A percentile compares a stretch with the other conserved stretches of the same genome.
phyloP scores from a whole-genome alignment of 2,888 invertebrate genomes.

The Galerucella calmariensis region DNA sequence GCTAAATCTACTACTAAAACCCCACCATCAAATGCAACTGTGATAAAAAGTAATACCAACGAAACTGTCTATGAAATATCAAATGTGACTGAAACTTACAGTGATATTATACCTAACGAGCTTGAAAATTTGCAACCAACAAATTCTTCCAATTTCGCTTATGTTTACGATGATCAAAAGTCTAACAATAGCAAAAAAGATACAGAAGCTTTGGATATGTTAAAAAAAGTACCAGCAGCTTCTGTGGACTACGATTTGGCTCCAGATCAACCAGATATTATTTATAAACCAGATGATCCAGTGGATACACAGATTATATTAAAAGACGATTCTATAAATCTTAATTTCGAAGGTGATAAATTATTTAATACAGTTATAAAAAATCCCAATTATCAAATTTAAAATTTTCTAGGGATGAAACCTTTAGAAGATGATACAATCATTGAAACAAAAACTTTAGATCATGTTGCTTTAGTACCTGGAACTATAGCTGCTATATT shows the following conservation, averaged over 20 bases:
- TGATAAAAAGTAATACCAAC: not conserved
- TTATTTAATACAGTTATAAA: not conserved
- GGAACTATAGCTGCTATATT: slow-evolving; percentile 52
- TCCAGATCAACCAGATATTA: too few relatives aligned
- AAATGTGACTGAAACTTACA: not conserved
- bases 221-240: slow-evolving; percentile 2
- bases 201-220: slow-evolving; percentile 7
- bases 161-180: not conserved
- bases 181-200: slow-evolving; percentile 4
- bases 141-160: slow-evolving; percentile 12
- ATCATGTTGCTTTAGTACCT: slow-evolving; percentile 37
- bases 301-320: not conserved
- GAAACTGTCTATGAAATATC: not conserved
- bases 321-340: slow-evolving; percentile 5
- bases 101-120: not conserved
- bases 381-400: not conserved
- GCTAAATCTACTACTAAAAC: not conserved
- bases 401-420: slow-evolving; percentile 5
- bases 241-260: slow-evolving; percentile 7
- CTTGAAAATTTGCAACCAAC: not conserved
- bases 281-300: not conserved
- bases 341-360: not conserved
- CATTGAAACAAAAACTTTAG: not conserved
- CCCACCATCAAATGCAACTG: not conserved
- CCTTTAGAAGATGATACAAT: not conserved